Base-by-base conservation (phyloP, 92 coral and sea anemone genomes). In the Palythoa heliodiscus region DNA sequence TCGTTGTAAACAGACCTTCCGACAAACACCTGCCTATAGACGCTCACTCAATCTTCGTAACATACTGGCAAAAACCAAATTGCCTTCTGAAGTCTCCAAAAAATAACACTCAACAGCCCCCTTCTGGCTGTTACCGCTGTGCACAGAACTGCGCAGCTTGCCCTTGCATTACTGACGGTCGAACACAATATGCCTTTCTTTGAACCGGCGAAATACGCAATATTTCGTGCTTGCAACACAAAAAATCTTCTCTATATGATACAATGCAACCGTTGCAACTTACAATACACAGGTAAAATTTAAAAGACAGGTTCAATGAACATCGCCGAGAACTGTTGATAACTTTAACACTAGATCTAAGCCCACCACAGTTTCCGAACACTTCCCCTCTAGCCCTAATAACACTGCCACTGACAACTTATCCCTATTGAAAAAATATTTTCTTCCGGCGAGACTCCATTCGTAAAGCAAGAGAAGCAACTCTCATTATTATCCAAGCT, bases 401-500 rank as follows among this genome's bases (percentile, higher is more conserved):
- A 66, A 58, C 50, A 63, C 77, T 67, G 70, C 61, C 50, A 37
- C 77, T 67, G 70, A 83, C 85, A 37, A 81, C 54, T 81, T 11
- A 81, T 81, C 70, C 52, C 75, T 3, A 39, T 81, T n/a, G 85
- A 81, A 81, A 81, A 67, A 81, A 61, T 13, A 43, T 58, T 22
- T 29, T 58, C 71, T 0, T 58, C 68, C n/a, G n/a, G n/a, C 85
- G 85, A 48, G 87, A 83, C 20, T 40, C 87, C 54, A 53, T 83
- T 67, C 85, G 85, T 69, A 80, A 80, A 47, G 85, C 85, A 60
- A 80, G 75, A 8, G 85, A 80, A 64, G 60, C 85, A 8, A 60
- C 68, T 61, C 70, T 58, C 1, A 58, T 58, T 64, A 52, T 17
- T 64, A 52, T 17, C n/a, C 24, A 48, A 57, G 84, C 84, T 23